Percentiles rank a stretch among this genome's conserved stretches.
Conservation (phyloP, 2,797 vertebrate species). For the Bryconaethiops microstoma region DNA sequence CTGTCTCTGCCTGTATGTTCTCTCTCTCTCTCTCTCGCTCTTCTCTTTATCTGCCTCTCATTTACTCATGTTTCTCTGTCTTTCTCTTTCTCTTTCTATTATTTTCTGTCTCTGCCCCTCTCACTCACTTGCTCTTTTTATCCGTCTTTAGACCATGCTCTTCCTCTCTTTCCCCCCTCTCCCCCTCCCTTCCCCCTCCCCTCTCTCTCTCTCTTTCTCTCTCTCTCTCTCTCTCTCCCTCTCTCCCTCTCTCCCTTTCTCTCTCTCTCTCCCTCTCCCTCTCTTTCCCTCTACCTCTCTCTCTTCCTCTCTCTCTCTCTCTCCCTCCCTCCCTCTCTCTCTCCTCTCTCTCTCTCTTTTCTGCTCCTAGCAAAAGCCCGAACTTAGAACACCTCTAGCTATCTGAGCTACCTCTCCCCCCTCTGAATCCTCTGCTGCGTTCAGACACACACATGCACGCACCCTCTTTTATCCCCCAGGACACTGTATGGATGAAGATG, state of each 20-base stretch:
- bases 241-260: background rate
- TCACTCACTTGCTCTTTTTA: constrained; percentile 57
- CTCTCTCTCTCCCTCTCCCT: background rate
- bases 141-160: no score
- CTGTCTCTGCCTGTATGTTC: constrained; percentile 38
- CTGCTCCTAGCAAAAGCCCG: background rate
- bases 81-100: constrained; percentile 35
- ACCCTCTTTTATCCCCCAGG: background rate
- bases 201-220: background rate
- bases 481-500: constrained; percentile 16
- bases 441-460: constrained; percentile 12
- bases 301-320: no score
- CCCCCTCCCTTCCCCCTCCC: background rate
- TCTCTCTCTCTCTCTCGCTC: constrained; percentile 41
- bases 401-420: constrained; percentile 61
- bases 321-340: no score
- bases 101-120: background rate
- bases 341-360: background rate
- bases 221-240: no score
- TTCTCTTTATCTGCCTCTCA: no score
- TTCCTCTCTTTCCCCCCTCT: no score
- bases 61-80: background rate
- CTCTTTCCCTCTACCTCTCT: no score
- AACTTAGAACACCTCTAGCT: constrained; percentile 45
- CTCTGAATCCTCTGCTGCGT: constrained; percentile 14